Evolutionary conservation across 1,140 invertebrate genomes (phyloP).

Genomic region (Microplitis demolitor): DNA sequence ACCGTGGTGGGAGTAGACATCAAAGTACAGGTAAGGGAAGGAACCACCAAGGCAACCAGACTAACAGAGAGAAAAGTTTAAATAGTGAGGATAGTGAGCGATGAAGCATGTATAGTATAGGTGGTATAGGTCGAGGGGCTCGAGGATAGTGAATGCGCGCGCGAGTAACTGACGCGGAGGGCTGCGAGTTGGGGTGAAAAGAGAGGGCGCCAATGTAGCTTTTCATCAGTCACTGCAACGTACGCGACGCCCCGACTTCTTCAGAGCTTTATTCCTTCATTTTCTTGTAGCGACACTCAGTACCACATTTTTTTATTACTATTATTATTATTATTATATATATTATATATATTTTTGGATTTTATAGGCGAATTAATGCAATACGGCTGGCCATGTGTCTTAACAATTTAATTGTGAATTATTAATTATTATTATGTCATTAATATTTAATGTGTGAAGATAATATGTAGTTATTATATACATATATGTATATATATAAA

Average conservation of each 20-base stretch:
- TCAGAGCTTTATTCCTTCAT: constrained; percentile 48
- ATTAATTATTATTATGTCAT: too few species aligned
- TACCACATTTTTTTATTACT: constrained; percentile 1
- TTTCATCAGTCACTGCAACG: constrained; percentile 60
- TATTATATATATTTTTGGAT: neutral
- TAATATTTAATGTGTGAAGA: neutral
- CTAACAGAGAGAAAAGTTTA: neutral
- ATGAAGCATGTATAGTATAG: neutral
- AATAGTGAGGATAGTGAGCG: neutral
- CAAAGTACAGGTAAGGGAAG: constrained; percentile 11
- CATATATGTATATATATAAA: neutral
- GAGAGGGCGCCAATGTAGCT: constrained; percentile 42
- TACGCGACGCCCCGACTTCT: constrained; percentile 58
- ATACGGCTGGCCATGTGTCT: too few species aligned
- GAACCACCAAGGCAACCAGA: constrained; percentile 6
- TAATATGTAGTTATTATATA: neutral
- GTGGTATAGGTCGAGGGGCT: neutral
- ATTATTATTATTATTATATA: neutral
- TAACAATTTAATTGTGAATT: too few species aligned
- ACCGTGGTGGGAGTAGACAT: neutral
- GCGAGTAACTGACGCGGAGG: neutral
- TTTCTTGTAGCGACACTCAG: constrained; percentile 27
- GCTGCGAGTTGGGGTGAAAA: constrained; percentile 29
- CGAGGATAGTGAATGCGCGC: neutral
- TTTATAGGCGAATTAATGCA: too few species aligned